A percentile compares a stretch with the other conserved stretches of the same genome.
phyloP scores from a whole-genome alignment of 2,113 vertebrate species.

The Osmerus mordax region DNA sequence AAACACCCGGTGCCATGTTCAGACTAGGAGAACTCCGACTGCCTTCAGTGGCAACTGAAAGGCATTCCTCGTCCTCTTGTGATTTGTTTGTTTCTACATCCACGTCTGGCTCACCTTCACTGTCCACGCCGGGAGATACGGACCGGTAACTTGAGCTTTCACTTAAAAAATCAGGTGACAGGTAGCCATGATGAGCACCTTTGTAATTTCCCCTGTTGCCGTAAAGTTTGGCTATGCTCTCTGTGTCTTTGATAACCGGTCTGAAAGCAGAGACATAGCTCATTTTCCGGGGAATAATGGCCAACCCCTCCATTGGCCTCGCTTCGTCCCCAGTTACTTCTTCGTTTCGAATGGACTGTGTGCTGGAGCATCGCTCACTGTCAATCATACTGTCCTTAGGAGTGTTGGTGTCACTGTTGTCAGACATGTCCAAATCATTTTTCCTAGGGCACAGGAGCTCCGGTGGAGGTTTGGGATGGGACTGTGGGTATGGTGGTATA shows the following conservation, averaged over 20 bases:
- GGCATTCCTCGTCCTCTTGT: slow-evolving; percentile 77
- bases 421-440: slow-evolving; percentile 66
- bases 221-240: slow-evolving; percentile 93
- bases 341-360: slow-evolving; percentile 74
- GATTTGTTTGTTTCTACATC: slow-evolving; percentile 89
- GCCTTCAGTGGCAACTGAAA: slow-evolving; percentile 61
- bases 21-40: slow-evolving; percentile 61
- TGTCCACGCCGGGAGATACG: slow-evolving; percentile 86
- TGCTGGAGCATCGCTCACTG: slow-evolving; percentile 80
- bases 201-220: slow-evolving; percentile 79
- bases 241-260: slow-evolving; percentile 89
- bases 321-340: slow-evolving; percentile 82
- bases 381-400: slow-evolving; percentile 75
- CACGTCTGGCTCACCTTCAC: slow-evolving; percentile 89
- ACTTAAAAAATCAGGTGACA: slow-evolving; percentile 89
- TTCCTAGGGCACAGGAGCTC: slow-evolving; percentile 76
- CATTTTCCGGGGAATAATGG: slow-evolving; percentile 77
- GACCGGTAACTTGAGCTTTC: slow-evolving; percentile 94
- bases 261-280: slow-evolving; percentile 94
- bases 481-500: slow-evolving; percentile 81
- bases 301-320: slow-evolving; percentile 73
- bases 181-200: slow-evolving; percentile 75
- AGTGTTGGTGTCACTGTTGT: slow-evolving; percentile 77
- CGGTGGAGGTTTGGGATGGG: slow-evolving; percentile 75
- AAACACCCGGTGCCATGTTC: slow-evolving; percentile 47